Percentiles rank a stretch among this genome's conserved stretches.
Conservation (phyloP, 2,888 invertebrate genomes). For the Dolomedes plantarius region DNA sequence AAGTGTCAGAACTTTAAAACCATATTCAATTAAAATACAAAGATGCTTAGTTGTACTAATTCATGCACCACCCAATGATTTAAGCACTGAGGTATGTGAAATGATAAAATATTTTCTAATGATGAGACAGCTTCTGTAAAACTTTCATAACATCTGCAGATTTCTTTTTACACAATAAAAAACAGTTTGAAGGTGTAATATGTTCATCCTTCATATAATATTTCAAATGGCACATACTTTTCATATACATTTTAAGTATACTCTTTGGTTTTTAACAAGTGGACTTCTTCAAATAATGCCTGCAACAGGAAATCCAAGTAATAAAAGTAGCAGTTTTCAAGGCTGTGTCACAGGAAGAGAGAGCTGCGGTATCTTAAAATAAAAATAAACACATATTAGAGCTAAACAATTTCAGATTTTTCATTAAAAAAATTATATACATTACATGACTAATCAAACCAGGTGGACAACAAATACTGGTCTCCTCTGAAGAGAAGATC, state of each 20-base stretch:
- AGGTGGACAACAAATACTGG: no score
- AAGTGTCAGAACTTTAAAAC: no score
- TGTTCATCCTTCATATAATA: slow-evolving; percentile 11
- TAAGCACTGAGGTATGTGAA: slow-evolving; percentile 30
- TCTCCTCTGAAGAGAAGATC: no score
- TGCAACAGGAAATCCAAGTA: slow-evolving; percentile 38
- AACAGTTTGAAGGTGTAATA: slow-evolving; percentile 16
- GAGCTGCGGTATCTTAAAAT: slow-evolving; percentile 32
- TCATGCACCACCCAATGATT: neutral
- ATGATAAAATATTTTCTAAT: neutral
- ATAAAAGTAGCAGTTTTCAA: slow-evolving; percentile 27
- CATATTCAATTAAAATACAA: no score
- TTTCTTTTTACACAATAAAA: slow-evolving; percentile 7
- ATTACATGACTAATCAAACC: neutral
- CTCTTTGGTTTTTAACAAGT: slow-evolving; percentile 57
- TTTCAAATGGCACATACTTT: slow-evolving; percentile 28
- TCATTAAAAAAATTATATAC: no score
- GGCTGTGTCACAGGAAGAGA: slow-evolving; percentile 55
- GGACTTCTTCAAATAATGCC: slow-evolving; percentile 16
- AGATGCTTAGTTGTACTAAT: neutral
- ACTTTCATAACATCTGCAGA: slow-evolving; percentile 1
- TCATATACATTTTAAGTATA: slow-evolving; percentile 56
- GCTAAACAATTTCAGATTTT: no score
- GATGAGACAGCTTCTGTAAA: neutral
- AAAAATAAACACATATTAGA: neutral